phyloP scores from a whole-genome alignment of 2,888 invertebrate species.

The Athetis lepigone region DNA sequence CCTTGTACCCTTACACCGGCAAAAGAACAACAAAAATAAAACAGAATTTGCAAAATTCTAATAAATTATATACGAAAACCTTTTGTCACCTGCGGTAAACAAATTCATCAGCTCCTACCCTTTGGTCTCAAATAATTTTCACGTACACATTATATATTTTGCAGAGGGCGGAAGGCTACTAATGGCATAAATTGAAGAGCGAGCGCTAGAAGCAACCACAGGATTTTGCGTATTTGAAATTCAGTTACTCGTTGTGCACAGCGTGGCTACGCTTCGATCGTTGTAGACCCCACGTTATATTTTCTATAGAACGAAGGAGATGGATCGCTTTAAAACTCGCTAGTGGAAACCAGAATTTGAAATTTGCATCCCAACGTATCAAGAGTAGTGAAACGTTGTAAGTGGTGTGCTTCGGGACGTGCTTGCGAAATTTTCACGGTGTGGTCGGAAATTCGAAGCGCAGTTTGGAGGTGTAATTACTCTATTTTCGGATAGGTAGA shows the following conservation, averaged over 20 bases:
- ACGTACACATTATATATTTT: slow-evolving; percentile 77
- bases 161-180: slow-evolving; percentile 80
- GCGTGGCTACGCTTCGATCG: slow-evolving; percentile 75
- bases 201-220: slow-evolving; percentile 81
- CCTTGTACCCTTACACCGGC: slow-evolving; percentile 44
- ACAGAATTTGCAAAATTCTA: slow-evolving; percentile 51
- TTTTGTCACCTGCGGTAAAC: slow-evolving; percentile 69
- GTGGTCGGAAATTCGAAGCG: slow-evolving; percentile 35
- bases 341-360: slow-evolving; percentile 75
- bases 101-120: slow-evolving; percentile 71
- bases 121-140: slow-evolving; percentile 74
- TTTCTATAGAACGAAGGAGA: slow-evolving; percentile 77
- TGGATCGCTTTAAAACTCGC: slow-evolving; percentile 77
- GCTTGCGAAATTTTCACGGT: slow-evolving; percentile 49
- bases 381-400: slow-evolving; percentile 65
- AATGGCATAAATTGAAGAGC: slow-evolving; percentile 87
- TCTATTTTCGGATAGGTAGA: slow-evolving; percentile 39
- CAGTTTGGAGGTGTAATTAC: slow-evolving; percentile 44
- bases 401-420: slow-evolving; percentile 54
- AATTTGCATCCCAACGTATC: slow-evolving; percentile 75
- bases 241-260: slow-evolving; percentile 81
- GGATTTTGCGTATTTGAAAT: slow-evolving; percentile 87
- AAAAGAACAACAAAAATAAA: slow-evolving; percentile 57
- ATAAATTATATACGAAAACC: slow-evolving; percentile 60
- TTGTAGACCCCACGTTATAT: slow-evolving; percentile 70